Evolutionary conservation across 2,113 vertebrate genomes (phyloP), one percentile per base, ranked within the genome.

Genomic region (Leuciscus idus): DNA sequence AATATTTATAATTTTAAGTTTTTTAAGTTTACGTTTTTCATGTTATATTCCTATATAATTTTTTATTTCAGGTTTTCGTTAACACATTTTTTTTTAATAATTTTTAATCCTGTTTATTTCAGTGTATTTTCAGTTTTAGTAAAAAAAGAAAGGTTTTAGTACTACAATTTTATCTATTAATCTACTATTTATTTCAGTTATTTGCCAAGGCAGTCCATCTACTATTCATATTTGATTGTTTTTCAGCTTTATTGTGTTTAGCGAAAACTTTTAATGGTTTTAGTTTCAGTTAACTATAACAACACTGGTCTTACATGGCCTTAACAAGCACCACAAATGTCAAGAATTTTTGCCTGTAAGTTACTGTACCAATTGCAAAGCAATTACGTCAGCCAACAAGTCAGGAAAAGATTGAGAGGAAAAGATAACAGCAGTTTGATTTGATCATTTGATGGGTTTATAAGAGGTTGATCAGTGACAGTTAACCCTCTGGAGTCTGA

Each of bases 381-480:
- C 55, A 8, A 48, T 52, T 76, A 52, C n/a, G 6, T 76, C 46
- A 76, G 46, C 74, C 13, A 13, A 19, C 26, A 30, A 76, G 8
- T 76, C 74, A 26, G 26, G 46, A 23, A 30, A 7, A 52, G 15
- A 13, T 50, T 26, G 12, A 76, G 13, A 7, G 73, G 23, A 26
- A 17, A 72, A 76, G 15, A 55, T 21, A 55, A 77, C 4, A 28
- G 28, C 48, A 2, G 50, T 78, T 78, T 17, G 74, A 77, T 77
- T 77, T 77, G 48, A 77, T 55, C 26, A 57, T 52, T 78, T 78
- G 48, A 80, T 10, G 75, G n/a, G 52, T 86, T 75, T 50, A 80
- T 68, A 81, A 36, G 81, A 86, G 78, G 28, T 48, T 84, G 74
- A 39, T 83, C 73, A 66, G 61, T 68, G 76, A 84, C 83, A 81